A percentile compares a stretch with the other conserved stretches of the same genome.
Conservation (phyloP, 2,113 vertebrate species). For the Osmerus mordax region DNA sequence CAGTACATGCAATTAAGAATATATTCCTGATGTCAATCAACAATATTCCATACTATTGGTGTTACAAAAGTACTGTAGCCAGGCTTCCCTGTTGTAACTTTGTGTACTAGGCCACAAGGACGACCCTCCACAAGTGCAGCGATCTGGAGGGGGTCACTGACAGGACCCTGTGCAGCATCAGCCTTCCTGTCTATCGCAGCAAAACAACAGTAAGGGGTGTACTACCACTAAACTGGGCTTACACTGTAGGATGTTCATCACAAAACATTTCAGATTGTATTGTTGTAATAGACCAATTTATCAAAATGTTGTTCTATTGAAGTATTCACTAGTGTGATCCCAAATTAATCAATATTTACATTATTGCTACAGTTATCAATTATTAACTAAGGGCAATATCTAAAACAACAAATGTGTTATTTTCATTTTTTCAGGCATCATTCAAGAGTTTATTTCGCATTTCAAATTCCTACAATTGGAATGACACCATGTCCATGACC, state of each 20-base stretch:
- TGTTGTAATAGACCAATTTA: no score
- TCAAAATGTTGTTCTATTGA: no score
- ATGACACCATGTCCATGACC: slow-evolving; percentile 47
- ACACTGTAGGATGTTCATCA: not conserved
- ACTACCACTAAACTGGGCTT: not conserved
- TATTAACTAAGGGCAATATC: no score
- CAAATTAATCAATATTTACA: no score
- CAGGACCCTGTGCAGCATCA: slow-evolving; percentile 60
- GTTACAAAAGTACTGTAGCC: no score
- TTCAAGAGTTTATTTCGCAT: slow-evolving; percentile 54
- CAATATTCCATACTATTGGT: no score
- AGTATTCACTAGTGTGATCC: no score
- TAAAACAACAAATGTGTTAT: not conserved
- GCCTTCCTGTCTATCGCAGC: slow-evolving; percentile 63
- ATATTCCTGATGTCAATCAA: no score
- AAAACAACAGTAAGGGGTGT: slow-evolving; percentile 50
- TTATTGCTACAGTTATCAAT: no score
- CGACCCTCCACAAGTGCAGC: slow-evolving; percentile 41
- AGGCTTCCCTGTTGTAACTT: slow-evolving; percentile 2
- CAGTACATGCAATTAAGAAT: no score
- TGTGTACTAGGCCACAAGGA: slow-evolving; percentile 45
- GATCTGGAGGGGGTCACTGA: slow-evolving; percentile 31
- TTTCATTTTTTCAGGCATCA: slow-evolving; percentile 38
- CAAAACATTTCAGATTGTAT: no score
- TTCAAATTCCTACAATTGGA: slow-evolving; percentile 41